phyloP scores from a whole-genome alignment of 2,888 invertebrate genomes.

The Strigamia maritima region DNA sequence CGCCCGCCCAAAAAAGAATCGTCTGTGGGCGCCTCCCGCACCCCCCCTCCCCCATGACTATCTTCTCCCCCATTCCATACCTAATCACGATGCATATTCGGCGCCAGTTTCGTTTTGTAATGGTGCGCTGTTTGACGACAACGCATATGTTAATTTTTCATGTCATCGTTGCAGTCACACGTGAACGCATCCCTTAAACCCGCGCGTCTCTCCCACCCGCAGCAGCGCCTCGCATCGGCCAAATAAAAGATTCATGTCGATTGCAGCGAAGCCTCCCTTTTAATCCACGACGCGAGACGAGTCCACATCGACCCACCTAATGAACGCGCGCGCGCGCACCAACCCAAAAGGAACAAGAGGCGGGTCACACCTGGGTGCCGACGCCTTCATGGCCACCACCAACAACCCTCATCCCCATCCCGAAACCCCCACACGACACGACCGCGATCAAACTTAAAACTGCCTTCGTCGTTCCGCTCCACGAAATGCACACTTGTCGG shows the following conservation, averaged over 20 bases:
- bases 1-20: slow-evolving; percentile 36
- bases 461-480: slow-evolving; percentile 26
- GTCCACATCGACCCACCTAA: slow-evolving; percentile 34
- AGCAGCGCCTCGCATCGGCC: slow-evolving; percentile 32
- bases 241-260: slow-evolving; percentile 39
- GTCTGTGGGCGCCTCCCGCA: slow-evolving; percentile 10
- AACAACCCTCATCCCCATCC: background rate
- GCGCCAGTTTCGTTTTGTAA: slow-evolving; percentile 37
- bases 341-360: slow-evolving; percentile 34
- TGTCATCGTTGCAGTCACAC: slow-evolving; percentile 39
- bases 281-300: slow-evolving; percentile 36
- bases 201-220: slow-evolving; percentile 26
- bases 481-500: slow-evolving; percentile 27
- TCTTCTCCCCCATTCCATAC: slow-evolving; percentile 26
- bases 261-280: slow-evolving; percentile 38
- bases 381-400: slow-evolving; percentile 30
- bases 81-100: slow-evolving; percentile 36
- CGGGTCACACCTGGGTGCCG: slow-evolving; percentile 34
- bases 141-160: slow-evolving; percentile 40
- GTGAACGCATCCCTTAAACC: slow-evolving; percentile 39
- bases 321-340: slow-evolving; percentile 19
- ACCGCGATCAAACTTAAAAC: slow-evolving; percentile 31
- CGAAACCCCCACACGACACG: slow-evolving; percentile 5
- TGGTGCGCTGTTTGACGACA: slow-evolving; percentile 36
- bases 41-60: slow-evolving; percentile 1